Percentiles rank a stretch among this genome's conserved stretches.
Conservation (phyloP, 2,888 invertebrate species). For the Lydus trimaculatus region DNA sequence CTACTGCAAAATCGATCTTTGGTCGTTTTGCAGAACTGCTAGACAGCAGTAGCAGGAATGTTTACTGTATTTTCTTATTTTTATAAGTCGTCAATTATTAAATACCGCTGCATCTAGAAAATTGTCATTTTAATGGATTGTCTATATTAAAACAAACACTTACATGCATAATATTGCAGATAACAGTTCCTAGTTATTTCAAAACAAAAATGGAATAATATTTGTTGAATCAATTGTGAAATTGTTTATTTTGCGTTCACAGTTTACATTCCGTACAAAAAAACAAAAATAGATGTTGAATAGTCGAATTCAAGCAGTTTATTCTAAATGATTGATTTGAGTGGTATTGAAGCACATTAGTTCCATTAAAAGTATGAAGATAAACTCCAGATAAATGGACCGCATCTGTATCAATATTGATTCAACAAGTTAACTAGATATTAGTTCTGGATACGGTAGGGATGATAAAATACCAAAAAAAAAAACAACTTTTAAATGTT, state of each 20-base stretch:
- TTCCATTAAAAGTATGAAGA: slow-evolving; percentile 12
- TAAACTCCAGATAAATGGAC: slow-evolving; percentile 20
- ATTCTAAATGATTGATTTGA: not conserved
- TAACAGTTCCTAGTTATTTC: not conserved
- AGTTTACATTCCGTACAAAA: not conserved
- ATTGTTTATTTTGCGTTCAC: not conserved
- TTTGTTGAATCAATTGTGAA: too few species aligned
- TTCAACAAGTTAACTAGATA: slow-evolving; percentile 34
- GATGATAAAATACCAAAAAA: not conserved
- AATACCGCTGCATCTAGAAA: too few species aligned
- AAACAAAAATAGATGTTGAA: not conserved
- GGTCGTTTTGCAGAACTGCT: too few species aligned
- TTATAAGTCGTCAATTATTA: too few species aligned
- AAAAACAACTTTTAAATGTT: not conserved
- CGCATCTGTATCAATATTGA: slow-evolving; percentile 36
- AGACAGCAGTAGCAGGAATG: too few species aligned
- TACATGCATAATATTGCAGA: not conserved
- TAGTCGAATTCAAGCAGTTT: not conserved
- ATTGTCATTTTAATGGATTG: too few species aligned
- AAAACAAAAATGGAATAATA: too few species aligned
- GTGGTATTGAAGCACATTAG: not conserved
- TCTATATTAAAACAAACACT: not conserved
- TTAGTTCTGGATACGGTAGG: slow-evolving; percentile 8
- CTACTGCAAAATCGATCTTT: too few species aligned
- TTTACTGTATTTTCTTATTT: too few species aligned